phyloP scores from a whole-genome alignment of 1,140 invertebrate genomes.

The Coptotermes formosanus region DNA sequence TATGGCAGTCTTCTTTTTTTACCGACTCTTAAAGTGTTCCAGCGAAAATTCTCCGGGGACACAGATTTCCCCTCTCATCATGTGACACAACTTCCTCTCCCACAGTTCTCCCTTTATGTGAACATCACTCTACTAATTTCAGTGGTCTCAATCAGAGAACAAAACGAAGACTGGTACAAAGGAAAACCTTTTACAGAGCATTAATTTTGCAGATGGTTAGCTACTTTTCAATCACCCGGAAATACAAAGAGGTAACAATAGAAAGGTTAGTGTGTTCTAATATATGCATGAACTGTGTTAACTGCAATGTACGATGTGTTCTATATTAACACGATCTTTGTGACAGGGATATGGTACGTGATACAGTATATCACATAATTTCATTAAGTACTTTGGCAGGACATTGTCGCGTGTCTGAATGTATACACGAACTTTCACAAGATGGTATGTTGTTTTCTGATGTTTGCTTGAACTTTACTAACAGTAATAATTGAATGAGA shows the following conservation, averaged over 20 bases:
- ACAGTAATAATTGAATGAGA: too few species aligned
- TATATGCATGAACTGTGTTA: too few species aligned
- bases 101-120: not conserved
- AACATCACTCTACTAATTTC: not conserved
- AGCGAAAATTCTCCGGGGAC: not conserved
- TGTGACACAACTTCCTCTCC: not conserved
- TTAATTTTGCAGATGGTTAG: not conserved
- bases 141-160: not conserved
- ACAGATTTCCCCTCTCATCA: not conserved
- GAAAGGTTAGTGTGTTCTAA: not conserved
- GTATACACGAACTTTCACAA: too few species aligned
- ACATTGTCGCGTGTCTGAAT: too few species aligned
- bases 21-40: not conserved
- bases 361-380: too few species aligned
- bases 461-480: too few species aligned
- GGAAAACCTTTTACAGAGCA: constrained; percentile 12
- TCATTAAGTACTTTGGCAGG: too few species aligned
- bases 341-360: too few species aligned
- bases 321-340: too few species aligned
- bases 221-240: constrained; percentile 2
- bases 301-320: too few species aligned
- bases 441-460: too few species aligned
- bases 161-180: not conserved
- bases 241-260: not conserved
- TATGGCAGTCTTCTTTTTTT: not conserved